phyloP scores from a whole-genome alignment of 2,797 vertebrate species.

The Poeciliopsis infans region DNA sequence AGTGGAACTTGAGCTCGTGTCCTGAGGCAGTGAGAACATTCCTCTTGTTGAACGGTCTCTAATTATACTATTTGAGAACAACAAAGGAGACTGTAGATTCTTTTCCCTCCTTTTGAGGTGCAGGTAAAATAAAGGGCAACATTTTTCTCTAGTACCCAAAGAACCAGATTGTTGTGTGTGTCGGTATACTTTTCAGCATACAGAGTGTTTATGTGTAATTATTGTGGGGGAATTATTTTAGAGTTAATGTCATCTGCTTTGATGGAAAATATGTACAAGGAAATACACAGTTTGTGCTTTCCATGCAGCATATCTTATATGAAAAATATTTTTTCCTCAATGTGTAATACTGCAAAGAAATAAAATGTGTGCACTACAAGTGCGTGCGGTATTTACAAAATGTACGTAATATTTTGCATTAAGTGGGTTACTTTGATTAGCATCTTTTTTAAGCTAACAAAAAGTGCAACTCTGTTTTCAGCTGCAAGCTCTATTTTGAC shows the following conservation, averaged over 20 bases:
- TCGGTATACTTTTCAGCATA: background rate
- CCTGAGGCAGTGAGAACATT: constrained; percentile 73
- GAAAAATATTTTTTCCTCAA: background rate
- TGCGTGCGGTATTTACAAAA: background rate
- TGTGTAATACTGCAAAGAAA: background rate
- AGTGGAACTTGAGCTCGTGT: constrained; percentile 80
- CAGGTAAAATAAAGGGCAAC: constrained; percentile 51
- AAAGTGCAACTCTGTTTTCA: constrained; percentile 37
- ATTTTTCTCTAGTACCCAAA: constrained; percentile 46
- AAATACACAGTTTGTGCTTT: background rate
- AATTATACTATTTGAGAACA: constrained; percentile 68
- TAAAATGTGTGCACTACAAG: background rate
- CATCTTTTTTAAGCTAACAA: constrained; percentile 2
- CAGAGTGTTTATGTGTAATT: background rate
- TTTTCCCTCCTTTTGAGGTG: constrained; percentile 35
- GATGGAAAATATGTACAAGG: background rate
- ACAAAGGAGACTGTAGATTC: constrained; percentile 62
- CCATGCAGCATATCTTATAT: background rate
- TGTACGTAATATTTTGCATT: background rate
- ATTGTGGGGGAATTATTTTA: background rate
- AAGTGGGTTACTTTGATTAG: background rate
- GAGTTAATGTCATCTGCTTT: background rate
- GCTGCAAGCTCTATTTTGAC: constrained; percentile 52
- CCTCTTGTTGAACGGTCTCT: constrained; percentile 70
- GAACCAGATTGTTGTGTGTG: constrained; percentile 43